phyloP scores from a whole-genome alignment of 2,113 vertebrate species.

The Thinocorus orbignyianus region DNA sequence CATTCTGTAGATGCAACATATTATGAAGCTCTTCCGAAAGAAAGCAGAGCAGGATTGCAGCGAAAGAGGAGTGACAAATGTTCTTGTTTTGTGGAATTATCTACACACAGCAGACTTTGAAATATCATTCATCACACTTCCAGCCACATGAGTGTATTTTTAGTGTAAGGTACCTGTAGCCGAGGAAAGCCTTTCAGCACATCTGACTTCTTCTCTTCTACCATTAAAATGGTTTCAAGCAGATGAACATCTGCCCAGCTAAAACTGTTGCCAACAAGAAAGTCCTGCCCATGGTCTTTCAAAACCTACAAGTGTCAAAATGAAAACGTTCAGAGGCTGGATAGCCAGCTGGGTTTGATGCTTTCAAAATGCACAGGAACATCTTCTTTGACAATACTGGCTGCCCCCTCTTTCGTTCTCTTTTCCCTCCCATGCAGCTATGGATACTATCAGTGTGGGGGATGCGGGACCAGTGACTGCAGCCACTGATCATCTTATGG shows the following conservation, averaged over 20 bases:
- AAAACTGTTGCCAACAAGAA: constrained; percentile 82
- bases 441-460: background rate
- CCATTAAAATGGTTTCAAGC: constrained; percentile 84
- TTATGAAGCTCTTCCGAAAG: background rate
- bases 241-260: constrained; percentile 86
- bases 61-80: background rate
- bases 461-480: background rate
- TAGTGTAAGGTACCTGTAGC: constrained; percentile 78
- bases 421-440: background rate
- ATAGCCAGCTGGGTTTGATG: background rate
- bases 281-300: constrained; percentile 57
- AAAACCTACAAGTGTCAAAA: constrained; percentile 69
- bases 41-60: background rate
- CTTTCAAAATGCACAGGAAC: background rate
- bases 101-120: background rate
- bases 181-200: constrained; percentile 80
- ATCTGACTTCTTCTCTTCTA: constrained; percentile 81
- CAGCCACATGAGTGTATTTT: background rate
- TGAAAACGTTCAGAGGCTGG: background rate
- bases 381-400: background rate
- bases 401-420: background rate
- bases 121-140: background rate
- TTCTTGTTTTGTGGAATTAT: background rate
- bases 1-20: background rate
- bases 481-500: background rate